Conservation (phyloP, 2,888 invertebrate genomes). For the Drosophila greeni region DNA sequence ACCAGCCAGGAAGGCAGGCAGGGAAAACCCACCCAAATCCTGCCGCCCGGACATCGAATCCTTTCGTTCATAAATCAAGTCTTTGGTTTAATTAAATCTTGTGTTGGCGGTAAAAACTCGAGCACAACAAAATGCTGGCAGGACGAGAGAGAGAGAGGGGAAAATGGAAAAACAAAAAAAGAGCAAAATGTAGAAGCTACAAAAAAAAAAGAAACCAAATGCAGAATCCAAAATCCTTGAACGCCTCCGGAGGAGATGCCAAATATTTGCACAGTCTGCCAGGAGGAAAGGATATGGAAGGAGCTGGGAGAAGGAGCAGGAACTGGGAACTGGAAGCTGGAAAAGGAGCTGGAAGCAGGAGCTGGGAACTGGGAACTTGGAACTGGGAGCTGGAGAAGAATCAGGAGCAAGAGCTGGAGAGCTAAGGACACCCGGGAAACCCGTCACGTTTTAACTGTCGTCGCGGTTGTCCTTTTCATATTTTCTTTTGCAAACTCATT, state of each 20-base stretch:
- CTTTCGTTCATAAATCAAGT: constrained; percentile 79
- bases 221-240: constrained; percentile 21
- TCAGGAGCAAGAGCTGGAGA: not conserved
- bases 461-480: constrained; percentile 59
- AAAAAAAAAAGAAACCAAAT: constrained; percentile 12
- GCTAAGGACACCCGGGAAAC: constrained; percentile 7
- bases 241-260: constrained; percentile 53
- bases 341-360: constrained; percentile 12
- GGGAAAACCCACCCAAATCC: constrained; percentile 38
- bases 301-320: constrained; percentile 1
- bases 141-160: constrained; percentile 13
- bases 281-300: constrained; percentile 17
- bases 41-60: constrained; percentile 67
- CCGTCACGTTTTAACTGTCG: constrained; percentile 64
- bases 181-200: constrained; percentile 5
- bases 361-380: no score
- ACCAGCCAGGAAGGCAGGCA: not conserved
- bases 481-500: constrained; percentile 61
- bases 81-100: constrained; percentile 80
- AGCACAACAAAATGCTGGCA: constrained; percentile 46
- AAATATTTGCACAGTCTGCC: constrained; percentile 58
- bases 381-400: no score
- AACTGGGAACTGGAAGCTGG: no score
- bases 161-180: not conserved
- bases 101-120: constrained; percentile 78